Evolutionary conservation across 2,797 vertebrate genomes (phyloP), one percentile per base, ranked within the genome.

Genomic region (Miichthys miiuy): DNA sequence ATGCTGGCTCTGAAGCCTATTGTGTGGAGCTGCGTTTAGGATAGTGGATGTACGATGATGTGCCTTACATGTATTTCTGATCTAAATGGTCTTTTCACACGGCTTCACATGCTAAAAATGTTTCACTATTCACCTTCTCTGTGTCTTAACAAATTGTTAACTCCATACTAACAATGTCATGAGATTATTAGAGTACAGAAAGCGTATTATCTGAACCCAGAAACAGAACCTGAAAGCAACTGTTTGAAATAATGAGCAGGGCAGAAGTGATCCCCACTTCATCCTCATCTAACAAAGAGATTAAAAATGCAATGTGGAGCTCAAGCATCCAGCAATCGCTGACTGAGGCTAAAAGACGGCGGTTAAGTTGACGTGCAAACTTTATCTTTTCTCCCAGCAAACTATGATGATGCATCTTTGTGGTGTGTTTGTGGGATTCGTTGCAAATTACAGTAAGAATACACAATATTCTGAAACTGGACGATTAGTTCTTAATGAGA

Each of bases 291-390:
- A 92, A 92, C 89, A 91, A 92, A 94, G 90, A 84, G 89, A 94
- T 94, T 95, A 93, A 88, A 92, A 92, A 92, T 87, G 87, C 89
- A 92, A 87, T 74, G 87, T 87, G 82, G 85, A 93, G 89, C 82
- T 87, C 82, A 88, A 89, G 86, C 88, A 82, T 67, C 75, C 67
- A 30, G 54, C 85, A 88, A 85, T 75, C 44, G 92, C 92, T 94
- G 93, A 94, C 92, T 90, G 34, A 75, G 27, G 88, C 81, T 75
- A 84, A 92, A 94, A 88, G 47, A 82, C 42, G 69, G 65, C 80
- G 74, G 80, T 89, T 90, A 87, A 82, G 81, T 89, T 88, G 75
- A 87, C 77, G 30, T 77, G 81, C 67, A 88, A 87, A 90, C 68
- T 92, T 91, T 84, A 77, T 72, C 60, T 79, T 84, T 87, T 84